Percentiles rank a stretch among this genome's conserved stretches.
Evolutionary conservation across 2,113 vertebrate genomes (phyloP).

Genomic region (Caloenas nicobarica): DNA sequence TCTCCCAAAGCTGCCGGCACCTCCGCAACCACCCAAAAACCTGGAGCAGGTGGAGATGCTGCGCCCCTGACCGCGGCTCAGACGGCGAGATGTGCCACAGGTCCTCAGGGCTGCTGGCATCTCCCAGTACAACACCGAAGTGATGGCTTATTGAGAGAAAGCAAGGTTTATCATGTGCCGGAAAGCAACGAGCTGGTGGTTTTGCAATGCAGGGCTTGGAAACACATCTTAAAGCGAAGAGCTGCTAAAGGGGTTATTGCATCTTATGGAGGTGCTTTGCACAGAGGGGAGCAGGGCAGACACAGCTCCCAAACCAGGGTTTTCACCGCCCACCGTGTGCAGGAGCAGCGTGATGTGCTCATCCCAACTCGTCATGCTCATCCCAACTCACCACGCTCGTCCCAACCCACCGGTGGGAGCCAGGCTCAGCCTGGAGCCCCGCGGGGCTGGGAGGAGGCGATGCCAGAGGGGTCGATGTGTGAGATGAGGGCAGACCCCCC

Average conservation of each 20-base stretch:
- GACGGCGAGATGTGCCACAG: fast-evolving
- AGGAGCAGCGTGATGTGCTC: fast-evolving
- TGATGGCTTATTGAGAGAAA: fast-evolving
- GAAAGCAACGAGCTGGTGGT: fast-evolving
- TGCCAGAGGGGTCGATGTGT: not conserved
- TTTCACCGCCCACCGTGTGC: fast-evolving
- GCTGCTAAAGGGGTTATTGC: not conserved
- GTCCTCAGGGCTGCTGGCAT: not conserved
- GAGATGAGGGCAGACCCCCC: not conserved
- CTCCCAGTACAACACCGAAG: not conserved
- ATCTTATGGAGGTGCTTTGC: not conserved
- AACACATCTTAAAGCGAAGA: fast-evolving
- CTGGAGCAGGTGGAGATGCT: not conserved
- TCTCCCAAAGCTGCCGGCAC: not conserved
- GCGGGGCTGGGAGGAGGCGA: fast-evolving
- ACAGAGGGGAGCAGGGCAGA: not conserved
- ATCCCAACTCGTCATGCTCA: not conserved
- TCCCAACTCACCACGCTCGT: not conserved
- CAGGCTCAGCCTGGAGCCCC: not conserved
- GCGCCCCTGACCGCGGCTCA: fast-evolving
- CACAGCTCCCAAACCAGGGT: not conserved
- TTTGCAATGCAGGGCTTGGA: not conserved
- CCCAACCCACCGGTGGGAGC: fast-evolving
- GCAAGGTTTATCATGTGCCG: fast-evolving
- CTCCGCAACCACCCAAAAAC: not conserved